Evolutionary conservation across 2,888 invertebrate genomes (phyloP).

Genomic region (Meiosimyza decipiens): DNA sequence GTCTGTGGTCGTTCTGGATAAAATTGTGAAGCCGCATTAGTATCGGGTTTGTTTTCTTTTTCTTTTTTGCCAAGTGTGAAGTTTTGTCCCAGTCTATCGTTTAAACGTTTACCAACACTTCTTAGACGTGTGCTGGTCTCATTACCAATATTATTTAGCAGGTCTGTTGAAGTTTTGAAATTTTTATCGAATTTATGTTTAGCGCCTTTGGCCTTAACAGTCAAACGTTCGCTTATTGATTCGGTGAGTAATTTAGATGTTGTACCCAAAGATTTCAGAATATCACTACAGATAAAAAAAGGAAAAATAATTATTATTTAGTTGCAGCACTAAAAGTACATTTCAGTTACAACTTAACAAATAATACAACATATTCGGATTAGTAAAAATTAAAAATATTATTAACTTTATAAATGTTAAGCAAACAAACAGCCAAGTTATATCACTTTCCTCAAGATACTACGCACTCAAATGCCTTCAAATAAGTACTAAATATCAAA

Average conservation of each 20-base stretch:
- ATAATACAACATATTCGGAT: too few species aligned
- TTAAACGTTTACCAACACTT: conserved; percentile 57
- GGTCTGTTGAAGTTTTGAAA: conserved; percentile 61
- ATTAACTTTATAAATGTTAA: background rate
- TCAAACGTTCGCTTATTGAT: conserved; percentile 65
- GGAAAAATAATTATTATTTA: conserved; percentile 20
- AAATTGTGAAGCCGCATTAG: conserved; percentile 41
- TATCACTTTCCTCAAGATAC: background rate
- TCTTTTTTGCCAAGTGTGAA: conserved; percentile 53
- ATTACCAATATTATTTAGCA: conserved; percentile 56
- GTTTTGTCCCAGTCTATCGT: conserved; percentile 51
- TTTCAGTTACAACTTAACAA: too few species aligned
- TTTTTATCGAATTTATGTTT: conserved; percentile 64
- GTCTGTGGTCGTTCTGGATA: conserved; percentile 62
- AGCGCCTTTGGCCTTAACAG: conserved; percentile 61
- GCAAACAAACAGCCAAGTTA: background rate
- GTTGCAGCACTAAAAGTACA: background rate
- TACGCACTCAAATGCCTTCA: conserved; percentile 4
- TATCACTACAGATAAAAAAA: conserved; percentile 54
- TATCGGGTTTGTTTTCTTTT: conserved; percentile 40
- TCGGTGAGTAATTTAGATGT: conserved; percentile 65
- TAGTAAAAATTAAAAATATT: background rate
- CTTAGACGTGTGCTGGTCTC: conserved; percentile 61
- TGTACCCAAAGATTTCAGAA: conserved; percentile 63
- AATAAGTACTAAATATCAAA: background rate